Evolutionary conservation across 2,797 vertebrate species (phyloP).

Genomic region (Clarias laeviceps): DNA sequence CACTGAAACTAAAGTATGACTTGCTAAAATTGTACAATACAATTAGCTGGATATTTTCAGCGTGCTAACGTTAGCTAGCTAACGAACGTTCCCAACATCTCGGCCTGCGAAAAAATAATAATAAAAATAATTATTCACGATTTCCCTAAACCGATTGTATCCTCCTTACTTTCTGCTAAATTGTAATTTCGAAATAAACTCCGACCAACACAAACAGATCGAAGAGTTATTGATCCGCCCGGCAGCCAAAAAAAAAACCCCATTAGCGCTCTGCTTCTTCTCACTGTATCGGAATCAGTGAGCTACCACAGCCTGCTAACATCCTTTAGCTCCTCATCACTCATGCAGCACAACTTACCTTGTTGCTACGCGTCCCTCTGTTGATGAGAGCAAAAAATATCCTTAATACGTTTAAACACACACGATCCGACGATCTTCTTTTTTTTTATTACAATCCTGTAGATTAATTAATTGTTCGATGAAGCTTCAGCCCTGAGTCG

Average conservation of each 20-base stretch:
- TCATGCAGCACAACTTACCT: conserved; percentile 62
- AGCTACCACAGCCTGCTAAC: conserved; percentile 40
- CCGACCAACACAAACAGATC: conserved; percentile 28
- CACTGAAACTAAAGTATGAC: background rate
- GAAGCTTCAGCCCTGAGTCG: conserved; percentile 54
- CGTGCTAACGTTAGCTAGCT: conserved; percentile 32
- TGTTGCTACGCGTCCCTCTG: conserved; percentile 58
- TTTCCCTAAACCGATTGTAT: background rate
- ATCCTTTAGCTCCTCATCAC: conserved; percentile 47
- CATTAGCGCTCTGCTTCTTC: conserved; percentile 19
- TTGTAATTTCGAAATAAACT: background rate
- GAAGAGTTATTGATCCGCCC: conserved; percentile 30
- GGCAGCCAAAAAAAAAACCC: background rate
- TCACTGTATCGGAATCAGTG: conserved; percentile 23
- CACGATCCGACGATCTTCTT: conserved; percentile 34
- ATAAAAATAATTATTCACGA: background rate
- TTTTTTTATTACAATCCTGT: conserved; percentile 32
- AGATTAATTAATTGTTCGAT: conserved; percentile 42
- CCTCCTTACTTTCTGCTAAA: background rate
- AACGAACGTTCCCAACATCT: conserved; percentile 10
- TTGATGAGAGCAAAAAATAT: conserved; percentile 47
- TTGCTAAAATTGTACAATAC: background rate
- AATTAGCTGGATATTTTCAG: conserved; percentile 31
- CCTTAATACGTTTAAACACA: conserved; percentile 40
- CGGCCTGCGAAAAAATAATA: conserved; percentile 33